Evolutionary conservation across 2,797 vertebrate species (phyloP), one percentile per base, ranked within the genome.

Genomic region (Peromyscus aztecus): DNA sequence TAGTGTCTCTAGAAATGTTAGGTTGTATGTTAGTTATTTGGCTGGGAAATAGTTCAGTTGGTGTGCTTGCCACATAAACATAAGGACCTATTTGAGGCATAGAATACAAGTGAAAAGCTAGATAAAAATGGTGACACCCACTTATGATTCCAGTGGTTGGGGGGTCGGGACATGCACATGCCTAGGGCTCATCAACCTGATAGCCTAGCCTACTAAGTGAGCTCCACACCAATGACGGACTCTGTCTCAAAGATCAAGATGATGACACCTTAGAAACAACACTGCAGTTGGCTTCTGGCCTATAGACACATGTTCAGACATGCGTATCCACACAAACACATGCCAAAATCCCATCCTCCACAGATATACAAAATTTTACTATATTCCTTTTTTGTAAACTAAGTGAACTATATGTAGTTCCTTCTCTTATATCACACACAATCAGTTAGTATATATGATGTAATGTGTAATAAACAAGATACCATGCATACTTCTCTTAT

Each of bases 131-230:
- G 19, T 4, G 31, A 69, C 57, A 3, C 0, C n/a, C 14, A 87
- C 19, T 12, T 73, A 40, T 12, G 9, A 71, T 13, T 31, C 10
- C 11, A 57, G 8, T 21, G 49, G 4, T 12, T 7, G 34, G 10
- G 23, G 6, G 2, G 7, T 8, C 1, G 14, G 3, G 16, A 59
- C 24, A 88, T 1, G 9, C 21, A 7, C 0, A 40, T 73, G 5
- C 24, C 1, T 57, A n/a, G 69, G 27, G 3, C 52, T 16, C 49
- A 73, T 55, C 24, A 40, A 2, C 24, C 52, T 21, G 24, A 57
- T 0, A 57, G 5, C 5, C 2, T 57, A 43, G 37, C 52, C n/a
- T 57, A 19, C 34, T 37, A 69, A 11, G 4, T 19, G n/a, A 73
- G 3, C 10, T 73, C 16, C 69, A 40, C 17, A 6, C 17, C 24